These are phyloP conservation scores for Oxystoma pomonae DNA, from an alignment of 2,888 invertebrate species.

Conservation along the genomic window DNA sequence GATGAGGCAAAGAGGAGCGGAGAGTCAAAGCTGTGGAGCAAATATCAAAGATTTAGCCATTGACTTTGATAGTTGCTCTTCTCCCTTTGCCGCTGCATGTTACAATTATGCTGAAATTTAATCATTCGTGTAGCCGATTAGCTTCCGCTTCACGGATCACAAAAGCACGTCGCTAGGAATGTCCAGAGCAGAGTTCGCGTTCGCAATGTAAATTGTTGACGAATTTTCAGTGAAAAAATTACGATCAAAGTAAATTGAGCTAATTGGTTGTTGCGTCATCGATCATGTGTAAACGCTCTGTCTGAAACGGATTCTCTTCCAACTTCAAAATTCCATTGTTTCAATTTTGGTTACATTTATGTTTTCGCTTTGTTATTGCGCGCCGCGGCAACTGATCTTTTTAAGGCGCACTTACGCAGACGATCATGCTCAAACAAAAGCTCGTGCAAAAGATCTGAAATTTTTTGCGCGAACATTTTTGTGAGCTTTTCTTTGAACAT, in stretches of 20 bases:
- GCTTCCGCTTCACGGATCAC: constrained; percentile 48
- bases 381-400: too few species aligned
- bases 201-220: constrained; percentile 48
- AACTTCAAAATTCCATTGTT: too few species aligned
- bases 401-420: too few species aligned
- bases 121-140: constrained; percentile 49
- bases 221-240: constrained; percentile 39
- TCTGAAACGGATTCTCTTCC: background rate
- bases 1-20: background rate
- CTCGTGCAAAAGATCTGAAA: too few species aligned
- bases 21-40: constrained; percentile 14
- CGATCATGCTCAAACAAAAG: too few species aligned
- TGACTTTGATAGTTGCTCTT: constrained; percentile 40
- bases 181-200: constrained; percentile 47
- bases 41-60: constrained; percentile 42
- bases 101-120: constrained; percentile 51
- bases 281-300: constrained; percentile 34
- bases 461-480: too few species aligned
- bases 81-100: constrained; percentile 41
- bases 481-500: too few species aligned
- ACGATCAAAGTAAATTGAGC: constrained; percentile 42
- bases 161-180: constrained; percentile 47
- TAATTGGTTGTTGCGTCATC: constrained; percentile 38
- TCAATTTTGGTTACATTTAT: too few species aligned
- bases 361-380: too few species aligned